Base-by-base conservation (phyloP, 2,888 invertebrate genomes). In the Liopterus haemorrhoidalis region DNA sequence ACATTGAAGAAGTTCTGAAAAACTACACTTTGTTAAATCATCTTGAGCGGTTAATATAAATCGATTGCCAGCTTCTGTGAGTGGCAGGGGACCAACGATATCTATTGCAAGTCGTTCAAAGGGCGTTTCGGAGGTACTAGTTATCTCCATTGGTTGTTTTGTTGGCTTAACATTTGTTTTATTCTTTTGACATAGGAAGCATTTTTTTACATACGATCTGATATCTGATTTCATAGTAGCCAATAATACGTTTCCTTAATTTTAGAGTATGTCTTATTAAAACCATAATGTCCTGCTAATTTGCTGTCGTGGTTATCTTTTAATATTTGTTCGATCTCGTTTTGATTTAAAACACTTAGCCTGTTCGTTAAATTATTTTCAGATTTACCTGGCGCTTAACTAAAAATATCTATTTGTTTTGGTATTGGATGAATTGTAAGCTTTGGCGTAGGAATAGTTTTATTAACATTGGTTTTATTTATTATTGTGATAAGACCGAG, bases 41-140 rank as follows among this genome's bases (percentile, higher is more conserved):
- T 58, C 57, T 49, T 57, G 57, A 8, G 54, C 12, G 0, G 58
- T 57, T 5, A 60, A 27, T 20, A 60, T 52, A 32, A 49, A 59
- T 49, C 45, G 48, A 39, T 58, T 57, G 5, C 55, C 57, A 3
- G 41, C 19, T 14, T 49, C 27, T 1, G 57, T 52, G 15, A 46
- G 27, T 0, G 54, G 46, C 21, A 60, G 38, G 3, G 56, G 59
- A 8, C 56, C 57, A 20, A 59, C 57, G 4, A 58, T 51, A 18
- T 59, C 57, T n/a, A 58, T 5, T 1, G 53, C 48, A 4, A 57
- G 35, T 41, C 49, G 35, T 42, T 57, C 53, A n/a, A 57, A 55
- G 3, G 57, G 51, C 28, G 39, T 39, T 9, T 31, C 25, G 1
- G 54, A 46, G 2, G 57, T 53, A 0, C 46, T 51, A 1, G 57